phyloP scores from a whole-genome alignment of 2,113 vertebrate species.

The Ptyas mucosa region DNA sequence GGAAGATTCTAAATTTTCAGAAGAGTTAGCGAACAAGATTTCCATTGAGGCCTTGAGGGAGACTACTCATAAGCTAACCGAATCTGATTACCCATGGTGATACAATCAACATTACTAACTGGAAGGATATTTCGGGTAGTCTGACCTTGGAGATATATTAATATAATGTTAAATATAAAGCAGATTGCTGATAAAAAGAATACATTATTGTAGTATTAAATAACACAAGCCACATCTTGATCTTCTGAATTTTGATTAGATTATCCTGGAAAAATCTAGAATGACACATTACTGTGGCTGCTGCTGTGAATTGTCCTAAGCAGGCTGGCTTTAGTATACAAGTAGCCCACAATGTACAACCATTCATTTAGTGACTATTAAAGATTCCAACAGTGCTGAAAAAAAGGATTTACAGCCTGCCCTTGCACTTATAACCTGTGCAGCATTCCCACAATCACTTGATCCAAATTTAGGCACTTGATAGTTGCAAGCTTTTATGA shows the following conservation, averaged over 20 bases:
- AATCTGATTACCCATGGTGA: slow-evolving; percentile 27
- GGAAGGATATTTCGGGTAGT: slow-evolving; percentile 32
- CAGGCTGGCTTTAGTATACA: background rate
- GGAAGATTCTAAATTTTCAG: background rate
- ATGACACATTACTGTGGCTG: background rate
- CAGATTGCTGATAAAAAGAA: slow-evolving; percentile 11
- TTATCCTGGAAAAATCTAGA: background rate
- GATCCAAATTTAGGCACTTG: background rate
- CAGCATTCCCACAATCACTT: background rate
- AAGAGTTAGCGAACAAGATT: background rate
- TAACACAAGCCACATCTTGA: background rate
- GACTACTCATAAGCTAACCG: background rate
- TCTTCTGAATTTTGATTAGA: background rate
- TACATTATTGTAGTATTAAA: slow-evolving; percentile 20
- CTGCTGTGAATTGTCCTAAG: background rate
- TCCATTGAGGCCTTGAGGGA: background rate
- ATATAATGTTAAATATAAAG: slow-evolving; percentile 24
- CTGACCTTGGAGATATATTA: slow-evolving; percentile 29
- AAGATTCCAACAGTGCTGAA: background rate
- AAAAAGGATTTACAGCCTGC: background rate
- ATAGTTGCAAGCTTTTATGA: background rate
- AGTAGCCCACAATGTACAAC: background rate
- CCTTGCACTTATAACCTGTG: background rate
- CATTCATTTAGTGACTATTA: background rate
- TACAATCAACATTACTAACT: slow-evolving; percentile 13